Base-by-base conservation (phyloP, 2,113 vertebrate genomes). In the Scartelaos histophorus region DNA sequence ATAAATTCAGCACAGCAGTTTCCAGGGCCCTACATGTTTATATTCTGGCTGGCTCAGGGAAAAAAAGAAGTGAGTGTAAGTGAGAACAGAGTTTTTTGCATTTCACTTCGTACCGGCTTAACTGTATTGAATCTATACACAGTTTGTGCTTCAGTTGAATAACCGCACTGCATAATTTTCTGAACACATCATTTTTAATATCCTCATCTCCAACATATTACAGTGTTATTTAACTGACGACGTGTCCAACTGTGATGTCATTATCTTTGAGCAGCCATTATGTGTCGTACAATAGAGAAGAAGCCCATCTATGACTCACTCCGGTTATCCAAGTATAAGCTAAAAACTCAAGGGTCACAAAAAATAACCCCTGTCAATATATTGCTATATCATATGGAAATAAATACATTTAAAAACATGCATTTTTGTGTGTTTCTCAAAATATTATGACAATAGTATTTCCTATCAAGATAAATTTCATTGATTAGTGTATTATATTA, bases 261-360 rank as follows among this genome's bases (percentile, higher is more conserved):
- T 54, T 66, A 25, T 66, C 12, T 66, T 29, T 46, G 1, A 35
- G 2, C 25, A 21, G 13, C 13, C 19, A 35, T 62, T 61, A 13
- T 76, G 17, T 76, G 75, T 13, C 54, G 9, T 75, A 13, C 70
- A 66, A 34, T 0, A 3, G 29, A 47, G 35, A 78, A 82, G 77
- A 66, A 25, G 58, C 2, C 49, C 43, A 34, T 77, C 15, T 78
- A 64, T 75, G 77, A 81, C 73, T 83, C 73, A 84, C 38, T 49
- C 57, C 24, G 34, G 15, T 29, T 34, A 24, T 22, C 53, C 19
- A 56, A 5, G 22, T 12, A 60, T 29, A 29, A 4, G 29, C 29
- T 29, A 29, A 29, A 29, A 12, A 16, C 25, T 60, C 25, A 6
- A 60, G 24, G 3, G 11, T n/a, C 17, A 17, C 17, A 53, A 53